Evolutionary conservation across 1,140 invertebrate species (phyloP).

Genomic region (Glossosoma conforme): DNA sequence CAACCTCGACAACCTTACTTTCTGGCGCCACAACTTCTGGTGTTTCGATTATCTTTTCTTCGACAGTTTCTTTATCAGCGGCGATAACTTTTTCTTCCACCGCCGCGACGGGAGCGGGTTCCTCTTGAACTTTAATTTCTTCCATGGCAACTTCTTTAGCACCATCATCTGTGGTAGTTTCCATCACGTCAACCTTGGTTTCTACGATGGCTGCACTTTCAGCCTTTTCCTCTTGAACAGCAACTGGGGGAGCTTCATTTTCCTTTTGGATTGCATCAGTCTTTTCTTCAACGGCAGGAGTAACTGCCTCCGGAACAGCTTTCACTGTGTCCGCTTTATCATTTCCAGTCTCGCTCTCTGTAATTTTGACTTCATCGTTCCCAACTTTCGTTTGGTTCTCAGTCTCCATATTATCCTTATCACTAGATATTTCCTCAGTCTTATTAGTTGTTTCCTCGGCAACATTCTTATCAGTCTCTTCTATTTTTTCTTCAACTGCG

Average conservation of each 20-base stretch:
- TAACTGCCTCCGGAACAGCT: neutral
- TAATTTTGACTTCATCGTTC: neutral
- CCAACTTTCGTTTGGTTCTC: neutral
- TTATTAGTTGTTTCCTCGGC: too few relatives aligned
- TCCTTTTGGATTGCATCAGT: neutral
- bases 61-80: neutral
- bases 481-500: neutral
- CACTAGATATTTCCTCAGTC: too few relatives aligned
- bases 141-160: neutral
- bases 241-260: conserved; percentile 1
- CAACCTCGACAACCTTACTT: neutral
- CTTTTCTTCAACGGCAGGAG: too few relatives aligned
- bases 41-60: conserved; percentile 6
- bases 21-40: conserved; percentile 1
- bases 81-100: conserved; percentile 10
- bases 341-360: too few relatives aligned
- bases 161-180: neutral
- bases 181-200: neutral
- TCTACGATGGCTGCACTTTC: neutral
- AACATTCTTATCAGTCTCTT: conserved; percentile 9
- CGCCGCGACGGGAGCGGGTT: neutral
- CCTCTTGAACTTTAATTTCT: neutral
- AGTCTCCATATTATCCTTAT: neutral
- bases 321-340: conserved; percentile 3
- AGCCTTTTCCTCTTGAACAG: neutral